These are phyloP conservation scores for Rhagoletis pomonella DNA, from an alignment of 1,140 invertebrate species.

Conservation along the genomic window DNA sequence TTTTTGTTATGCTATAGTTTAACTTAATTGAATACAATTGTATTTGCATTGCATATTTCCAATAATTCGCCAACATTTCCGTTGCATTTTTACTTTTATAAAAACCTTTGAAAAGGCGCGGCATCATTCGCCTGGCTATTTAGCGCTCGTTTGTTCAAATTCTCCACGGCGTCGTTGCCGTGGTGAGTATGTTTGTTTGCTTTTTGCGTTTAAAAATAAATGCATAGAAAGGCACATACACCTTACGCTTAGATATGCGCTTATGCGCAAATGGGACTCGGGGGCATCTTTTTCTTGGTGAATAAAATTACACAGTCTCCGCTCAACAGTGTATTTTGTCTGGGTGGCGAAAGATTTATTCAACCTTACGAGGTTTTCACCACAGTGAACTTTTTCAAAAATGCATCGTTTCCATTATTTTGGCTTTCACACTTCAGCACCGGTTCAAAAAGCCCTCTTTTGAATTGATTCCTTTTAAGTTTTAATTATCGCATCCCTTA, in stretches of 20 bases:
- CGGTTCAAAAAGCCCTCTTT: too few relatives aligned
- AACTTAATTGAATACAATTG: conserved; percentile 37
- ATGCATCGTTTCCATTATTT: neutral
- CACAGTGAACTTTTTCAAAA: too few relatives aligned
- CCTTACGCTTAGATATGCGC: neutral
- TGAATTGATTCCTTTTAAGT: too few relatives aligned
- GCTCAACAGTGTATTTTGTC: too few relatives aligned
- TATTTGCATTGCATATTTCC: neutral
- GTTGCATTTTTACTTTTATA: neutral
- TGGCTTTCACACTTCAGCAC: too few relatives aligned
- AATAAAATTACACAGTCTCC: too few relatives aligned
- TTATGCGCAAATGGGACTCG: neutral
- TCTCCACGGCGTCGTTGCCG: neutral
- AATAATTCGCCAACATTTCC: neutral
- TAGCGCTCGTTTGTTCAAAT: neutral
- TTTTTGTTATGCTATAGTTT: neutral
- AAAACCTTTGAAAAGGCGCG: neutral
- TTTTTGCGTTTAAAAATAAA: conserved; percentile 21
- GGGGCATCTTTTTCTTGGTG: neutral
- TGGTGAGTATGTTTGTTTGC: neutral
- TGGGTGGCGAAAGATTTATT: too few relatives aligned
- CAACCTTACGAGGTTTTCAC: too few relatives aligned
- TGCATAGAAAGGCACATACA: conserved; percentile 28
- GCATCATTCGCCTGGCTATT: neutral
- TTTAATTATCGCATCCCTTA: neutral